Evolutionary conservation across 2,888 invertebrate species (phyloP), one percentile per base, ranked within the genome.

Genomic region (Sclerodermus sp.): DNA sequence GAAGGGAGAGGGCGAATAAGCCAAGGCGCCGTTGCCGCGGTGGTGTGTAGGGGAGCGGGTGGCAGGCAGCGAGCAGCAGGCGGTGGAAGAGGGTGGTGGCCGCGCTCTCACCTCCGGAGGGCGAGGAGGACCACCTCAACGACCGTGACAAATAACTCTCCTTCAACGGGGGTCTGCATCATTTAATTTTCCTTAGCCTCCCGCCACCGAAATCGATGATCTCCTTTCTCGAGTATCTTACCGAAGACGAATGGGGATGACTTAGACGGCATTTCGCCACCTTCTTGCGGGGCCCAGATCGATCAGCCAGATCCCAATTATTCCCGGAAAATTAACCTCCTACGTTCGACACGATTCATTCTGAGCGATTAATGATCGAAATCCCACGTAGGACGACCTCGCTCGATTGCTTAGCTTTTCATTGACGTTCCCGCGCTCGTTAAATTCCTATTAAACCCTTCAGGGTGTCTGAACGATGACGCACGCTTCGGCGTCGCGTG

Each of bases 171-270:
- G 71, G 74, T 70, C 73, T 71, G 75, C 74, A 75, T 77, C 77
- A 77, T 77, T 77, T 76, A 77, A 77, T 77, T 77, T 77, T 75
- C 77, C 76, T 77, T 72, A 74, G 69, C 63, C 67, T 23, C 8
- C 63, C 56, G 62, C 63, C 64, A 62, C 65, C 66, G 65, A 67
- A 77, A 77, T 76, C 77, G 76, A 77, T 76, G 77, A 76, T 76
- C 74, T 72, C 61, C 70, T 70, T 68, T 70, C 67, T 62, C 63
- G 69, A 70, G 70, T 72, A 71, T 71, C 72, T 73, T 70, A 69
- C 67, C 66, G 70, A 72, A 77, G 75, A 77, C 72, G 71, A 73
- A 77, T 77, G 70, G 67, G n/a, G 67, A 70, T 66, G 74, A 74
- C 70, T 76, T 69, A 70, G 71, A 64, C 66, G 64, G 58, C 67